phyloP scores from a whole-genome alignment of 30 jellyfish, hydroid and myxozoan genomes.

The Mastigias papua region DNA sequence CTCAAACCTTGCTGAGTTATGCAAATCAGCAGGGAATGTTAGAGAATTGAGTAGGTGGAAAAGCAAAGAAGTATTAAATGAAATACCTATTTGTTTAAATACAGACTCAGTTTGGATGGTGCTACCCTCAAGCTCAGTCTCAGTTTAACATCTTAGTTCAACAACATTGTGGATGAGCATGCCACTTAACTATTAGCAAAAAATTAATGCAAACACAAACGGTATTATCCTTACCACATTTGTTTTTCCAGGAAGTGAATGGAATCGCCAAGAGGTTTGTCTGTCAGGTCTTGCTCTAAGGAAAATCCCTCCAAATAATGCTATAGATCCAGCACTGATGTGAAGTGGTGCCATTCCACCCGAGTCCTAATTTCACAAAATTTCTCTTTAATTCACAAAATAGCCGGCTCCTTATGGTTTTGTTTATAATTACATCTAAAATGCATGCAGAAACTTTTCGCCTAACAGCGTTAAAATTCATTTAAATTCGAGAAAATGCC shows the following conservation, averaged over 20 bases:
- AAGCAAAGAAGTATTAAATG: too few relatives aligned
- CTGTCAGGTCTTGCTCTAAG: conserved; percentile 32
- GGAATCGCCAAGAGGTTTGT: not conserved
- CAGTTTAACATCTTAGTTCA: too few relatives aligned
- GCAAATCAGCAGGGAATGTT: too few relatives aligned
- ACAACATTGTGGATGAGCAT: not conserved
- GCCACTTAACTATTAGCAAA: not conserved
- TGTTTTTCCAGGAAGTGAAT: conserved; percentile 30
- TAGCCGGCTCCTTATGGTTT: not conserved
- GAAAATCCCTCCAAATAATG: conserved; percentile 39
- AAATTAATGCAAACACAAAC: not conserved
- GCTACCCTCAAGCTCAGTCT: too few relatives aligned
- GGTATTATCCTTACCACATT: conserved; percentile 46
- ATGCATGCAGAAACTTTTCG: too few relatives aligned
- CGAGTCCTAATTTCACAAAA: conserved; percentile 4
- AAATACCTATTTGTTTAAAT: too few relatives aligned
- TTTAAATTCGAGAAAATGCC: too few relatives aligned
- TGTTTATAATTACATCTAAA: too few relatives aligned
- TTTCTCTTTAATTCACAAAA: not conserved
- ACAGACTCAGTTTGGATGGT: too few relatives aligned
- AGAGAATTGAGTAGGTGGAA: too few relatives aligned
- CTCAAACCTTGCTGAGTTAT: too few relatives aligned
- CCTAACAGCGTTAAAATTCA: too few relatives aligned
- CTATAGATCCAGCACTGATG: conserved; percentile 59
- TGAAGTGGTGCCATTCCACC: conserved; percentile 39